Percentiles rank a stretch among this genome's conserved stretches.
These are phyloP conservation scores for Myathropa florea DNA, from an alignment of 2,888 invertebrate species.

Conservation along the genomic window DNA sequence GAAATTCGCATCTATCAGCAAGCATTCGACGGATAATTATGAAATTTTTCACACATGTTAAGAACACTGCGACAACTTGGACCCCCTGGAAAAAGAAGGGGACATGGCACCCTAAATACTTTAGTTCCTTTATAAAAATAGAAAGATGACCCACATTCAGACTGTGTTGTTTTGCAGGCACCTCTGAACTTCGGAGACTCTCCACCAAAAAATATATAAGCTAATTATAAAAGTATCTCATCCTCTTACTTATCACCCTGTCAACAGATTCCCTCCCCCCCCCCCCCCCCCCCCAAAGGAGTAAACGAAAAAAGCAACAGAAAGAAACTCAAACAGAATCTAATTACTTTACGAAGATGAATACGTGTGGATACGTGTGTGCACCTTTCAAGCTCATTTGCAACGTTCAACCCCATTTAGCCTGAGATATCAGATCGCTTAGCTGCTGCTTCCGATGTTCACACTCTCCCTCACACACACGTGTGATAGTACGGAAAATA, in stretches of 20 bases:
- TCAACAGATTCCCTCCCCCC: neutral
- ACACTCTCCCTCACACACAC: neutral
- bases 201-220: neutral
- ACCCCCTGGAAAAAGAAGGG: too few relatives aligned
- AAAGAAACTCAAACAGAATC: neutral
- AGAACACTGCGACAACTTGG: too few relatives aligned
- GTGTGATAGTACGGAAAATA: slow-evolving; percentile 33
- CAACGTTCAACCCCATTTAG: slow-evolving; percentile 59
- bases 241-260: neutral
- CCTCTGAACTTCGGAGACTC: neutral
- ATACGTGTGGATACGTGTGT: neutral
- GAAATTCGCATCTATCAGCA: too few relatives aligned
- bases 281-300: neutral
- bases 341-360: slow-evolving; percentile 15
- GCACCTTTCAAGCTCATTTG: slow-evolving; percentile 33
- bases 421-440: slow-evolving; percentile 37
- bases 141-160: neutral
- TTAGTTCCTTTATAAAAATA: too few relatives aligned
- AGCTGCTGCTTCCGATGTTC: neutral
- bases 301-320: neutral
- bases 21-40: too few relatives aligned
- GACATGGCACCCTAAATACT: too few relatives aligned
- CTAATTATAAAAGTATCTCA: neutral
- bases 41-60: too few relatives aligned
- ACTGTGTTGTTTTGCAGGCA: neutral